Conservation (phyloP, 2,888 invertebrate species). For the Coenonympha arcania region DNA sequence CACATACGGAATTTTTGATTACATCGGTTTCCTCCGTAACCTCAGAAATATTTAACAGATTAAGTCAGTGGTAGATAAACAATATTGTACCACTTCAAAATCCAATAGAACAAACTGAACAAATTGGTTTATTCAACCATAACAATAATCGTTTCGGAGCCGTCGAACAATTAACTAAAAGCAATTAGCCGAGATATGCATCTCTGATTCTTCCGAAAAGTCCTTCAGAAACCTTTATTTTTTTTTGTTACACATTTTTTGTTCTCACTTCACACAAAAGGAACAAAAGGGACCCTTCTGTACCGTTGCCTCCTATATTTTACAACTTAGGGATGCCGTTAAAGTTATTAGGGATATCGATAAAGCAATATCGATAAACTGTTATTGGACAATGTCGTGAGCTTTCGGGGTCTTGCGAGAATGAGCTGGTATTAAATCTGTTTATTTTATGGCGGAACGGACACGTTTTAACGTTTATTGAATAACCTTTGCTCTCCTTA, state of each 20-base stretch:
- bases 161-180: conserved; percentile 16
- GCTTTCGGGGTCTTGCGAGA: conserved; percentile 1
- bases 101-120: not conserved
- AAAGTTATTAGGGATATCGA: conserved; percentile 26
- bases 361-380: conserved; percentile 21
- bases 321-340: conserved; percentile 31
- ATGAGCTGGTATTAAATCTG: not conserved
- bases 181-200: conserved; percentile 25
- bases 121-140: conserved; percentile 6
- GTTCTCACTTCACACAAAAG: conserved; percentile 32
- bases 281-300: conserved; percentile 35
- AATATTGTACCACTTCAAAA: not conserved
- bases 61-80: no score
- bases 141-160: not conserved
- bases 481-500: not conserved
- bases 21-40: no score
- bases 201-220: conserved; percentile 22
- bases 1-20: no score
- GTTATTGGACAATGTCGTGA: conserved; percentile 13
- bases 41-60: no score
- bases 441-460: not conserved
- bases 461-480: not conserved
- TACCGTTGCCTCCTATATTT: conserved; percentile 34
- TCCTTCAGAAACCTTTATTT: conserved; percentile 29
- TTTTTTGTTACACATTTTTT: conserved; percentile 21